Percentiles rank a stretch among this genome's conserved stretches.
Evolutionary conservation across 1,140 invertebrate species (phyloP).

Genomic region (Pygmarrhopalites habei): DNA sequence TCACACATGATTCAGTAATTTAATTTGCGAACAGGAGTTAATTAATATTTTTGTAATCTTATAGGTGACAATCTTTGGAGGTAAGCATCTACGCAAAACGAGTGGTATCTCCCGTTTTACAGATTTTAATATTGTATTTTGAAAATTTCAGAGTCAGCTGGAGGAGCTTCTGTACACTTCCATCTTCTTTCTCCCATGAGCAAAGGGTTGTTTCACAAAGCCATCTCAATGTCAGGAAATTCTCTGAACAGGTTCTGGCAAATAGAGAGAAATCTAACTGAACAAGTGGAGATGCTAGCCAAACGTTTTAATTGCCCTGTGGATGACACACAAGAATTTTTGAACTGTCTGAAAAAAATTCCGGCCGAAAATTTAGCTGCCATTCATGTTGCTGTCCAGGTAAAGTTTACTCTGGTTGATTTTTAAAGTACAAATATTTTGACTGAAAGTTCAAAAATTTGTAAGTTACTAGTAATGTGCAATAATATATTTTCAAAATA

Average conservation of each 20-base stretch:
- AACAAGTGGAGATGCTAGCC: conserved; percentile 16
- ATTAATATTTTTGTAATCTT: not conserved
- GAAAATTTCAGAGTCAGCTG: not conserved
- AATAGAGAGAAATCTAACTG: not conserved
- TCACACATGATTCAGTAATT: conserved; percentile 26
- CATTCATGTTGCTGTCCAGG: conserved; percentile 8
- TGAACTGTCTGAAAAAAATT: conserved; percentile 16
- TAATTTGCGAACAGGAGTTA: not conserved
- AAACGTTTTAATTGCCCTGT: conserved; percentile 9
- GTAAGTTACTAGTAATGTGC: not conserved
- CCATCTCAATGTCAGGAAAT: conserved; percentile 12
- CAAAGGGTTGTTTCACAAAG: conserved; percentile 11
- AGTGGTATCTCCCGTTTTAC: too few relatives aligned
- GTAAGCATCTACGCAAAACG: too few relatives aligned
- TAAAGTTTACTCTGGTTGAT: not conserved
- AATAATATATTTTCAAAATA: not conserved
- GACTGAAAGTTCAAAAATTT: not conserved
- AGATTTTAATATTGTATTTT: not conserved
- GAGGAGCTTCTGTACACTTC: conserved; percentile 15
- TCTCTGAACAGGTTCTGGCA: conserved; percentile 6
- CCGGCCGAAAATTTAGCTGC: not conserved
- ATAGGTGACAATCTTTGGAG: too few relatives aligned
- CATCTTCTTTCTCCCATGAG: conserved; percentile 12
- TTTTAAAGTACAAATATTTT: not conserved
- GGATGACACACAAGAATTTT: not conserved